phyloP scores from a whole-genome alignment of 1,140 invertebrate species.

The Dufourea novaeangliae region DNA sequence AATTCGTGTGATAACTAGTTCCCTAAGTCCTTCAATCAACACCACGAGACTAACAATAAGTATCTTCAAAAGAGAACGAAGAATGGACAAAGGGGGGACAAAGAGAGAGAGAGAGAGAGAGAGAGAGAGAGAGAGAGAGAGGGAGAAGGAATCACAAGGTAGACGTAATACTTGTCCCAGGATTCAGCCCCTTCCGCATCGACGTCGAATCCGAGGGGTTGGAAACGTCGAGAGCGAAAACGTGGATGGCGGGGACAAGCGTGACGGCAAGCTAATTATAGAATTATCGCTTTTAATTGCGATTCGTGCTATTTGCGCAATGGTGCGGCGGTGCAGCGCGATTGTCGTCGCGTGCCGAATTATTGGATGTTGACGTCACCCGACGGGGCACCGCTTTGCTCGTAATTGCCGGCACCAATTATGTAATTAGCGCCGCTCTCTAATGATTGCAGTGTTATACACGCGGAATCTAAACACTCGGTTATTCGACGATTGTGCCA shows the following conservation, averaged over 20 bases:
- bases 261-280: constrained; percentile 62
- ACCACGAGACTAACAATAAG: not conserved
- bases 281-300: constrained; percentile 75
- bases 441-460: constrained; percentile 64
- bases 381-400: constrained; percentile 62
- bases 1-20: not conserved
- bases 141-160: not conserved
- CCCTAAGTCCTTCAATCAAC: constrained; percentile 4
- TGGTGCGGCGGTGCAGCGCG: constrained; percentile 50
- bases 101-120: no score
- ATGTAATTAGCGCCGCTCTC: constrained; percentile 71
- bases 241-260: not conserved
- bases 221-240: not conserved
- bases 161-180: not conserved
- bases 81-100: no score
- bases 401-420: constrained; percentile 70
- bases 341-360: constrained; percentile 76
- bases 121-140: not conserved
- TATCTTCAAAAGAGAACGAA: no score
- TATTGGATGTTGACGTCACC: constrained; percentile 76
- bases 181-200: constrained; percentile 7
- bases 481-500: constrained; percentile 18
- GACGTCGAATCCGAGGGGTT: constrained; percentile 2
- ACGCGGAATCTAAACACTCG: constrained; percentile 63
- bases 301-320: constrained; percentile 70